phyloP scores from a whole-genome alignment of 2,113 vertebrate genomes.

The Hucho hucho region DNA sequence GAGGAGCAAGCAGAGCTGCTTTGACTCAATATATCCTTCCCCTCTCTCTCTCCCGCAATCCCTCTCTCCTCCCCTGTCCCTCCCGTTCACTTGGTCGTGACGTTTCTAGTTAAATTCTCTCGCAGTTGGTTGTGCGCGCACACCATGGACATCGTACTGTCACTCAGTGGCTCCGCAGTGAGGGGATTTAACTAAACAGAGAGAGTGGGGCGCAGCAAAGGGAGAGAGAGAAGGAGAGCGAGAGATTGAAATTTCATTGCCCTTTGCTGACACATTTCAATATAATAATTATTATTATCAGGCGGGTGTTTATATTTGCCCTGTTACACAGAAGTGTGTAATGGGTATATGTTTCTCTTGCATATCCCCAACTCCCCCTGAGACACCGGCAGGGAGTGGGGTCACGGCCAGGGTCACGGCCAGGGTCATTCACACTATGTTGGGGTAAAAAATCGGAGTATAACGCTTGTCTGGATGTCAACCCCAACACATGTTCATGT shows the following conservation, averaged over 20 bases:
- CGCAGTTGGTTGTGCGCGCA: slow-evolving; percentile 30
- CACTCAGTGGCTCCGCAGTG: slow-evolving; percentile 47
- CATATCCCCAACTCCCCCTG: too few relatives aligned
- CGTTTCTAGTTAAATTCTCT: slow-evolving; percentile 67
- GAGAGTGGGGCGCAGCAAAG: background rate
- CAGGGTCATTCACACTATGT: too few relatives aligned
- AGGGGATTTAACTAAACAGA: slow-evolving; percentile 29
- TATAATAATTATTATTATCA: background rate
- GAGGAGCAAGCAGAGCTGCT: slow-evolving; percentile 70
- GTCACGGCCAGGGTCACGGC: too few relatives aligned
- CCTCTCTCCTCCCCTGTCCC: slow-evolving; percentile 45
- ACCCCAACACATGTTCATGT: too few relatives aligned
- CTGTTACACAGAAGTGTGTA: too few relatives aligned
- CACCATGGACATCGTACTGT: slow-evolving; percentile 41
- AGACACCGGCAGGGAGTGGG: too few relatives aligned
- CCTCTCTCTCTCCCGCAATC: slow-evolving; percentile 38
- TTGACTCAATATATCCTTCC: slow-evolving; percentile 72
- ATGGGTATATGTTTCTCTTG: too few relatives aligned
- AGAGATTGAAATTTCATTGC: slow-evolving; percentile 4
- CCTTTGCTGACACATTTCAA: background rate
- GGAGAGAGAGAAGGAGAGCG: background rate
- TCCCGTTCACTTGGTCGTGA: slow-evolving; percentile 58
- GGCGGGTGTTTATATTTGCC: too few relatives aligned
- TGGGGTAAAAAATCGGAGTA: too few relatives aligned
- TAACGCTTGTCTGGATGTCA: too few relatives aligned